Evolutionary conservation across 2,113 vertebrate genomes (phyloP), one percentile per base, ranked within the genome.

Genomic region (Carollia perspicillata): DNA sequence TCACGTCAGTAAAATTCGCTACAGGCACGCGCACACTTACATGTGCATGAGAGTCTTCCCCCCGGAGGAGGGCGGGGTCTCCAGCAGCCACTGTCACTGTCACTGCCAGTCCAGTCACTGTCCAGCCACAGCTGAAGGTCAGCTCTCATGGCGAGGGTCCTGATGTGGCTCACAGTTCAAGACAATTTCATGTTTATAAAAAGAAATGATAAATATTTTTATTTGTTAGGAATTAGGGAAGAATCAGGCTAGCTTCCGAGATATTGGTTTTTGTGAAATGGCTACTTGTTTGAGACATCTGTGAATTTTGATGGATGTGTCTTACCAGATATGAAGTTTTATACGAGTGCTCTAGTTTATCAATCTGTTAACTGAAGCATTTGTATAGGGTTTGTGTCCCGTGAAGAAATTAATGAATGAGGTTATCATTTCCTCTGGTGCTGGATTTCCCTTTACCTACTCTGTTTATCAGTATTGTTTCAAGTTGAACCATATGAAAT

Each of bases 261-360:
- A 74, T 90, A 26, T 80, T 96, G 89, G 78, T 95, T 74, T 74
- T 58, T 63, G 5, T 93, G 44, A 93, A 94, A 58, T 93, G 93
- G n/a, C 53, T 18, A 4, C 30, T 91, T 33, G 49, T 86, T 77
- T 94, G 47, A 44, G 7, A 81, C 1, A 2, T 90, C 68, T 91
- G 5, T 84, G 20, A 51, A 72, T 93, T 92, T 74, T 90, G 69
- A 37, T 13, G 2, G 47, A 44, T 22, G 28, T 93, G 47, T 79
- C 74, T 96, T 96, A 28, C 72, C 77, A 71, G 88, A 26, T 74
- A 69, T 65, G 58, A 96, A 22, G 93, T 97, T 85, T 95, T 89
- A 97, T 96, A 74, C 47, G 85, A 88, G 0, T 28, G 20, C 40
- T 93, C 0, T 71, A 49, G 90, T 94, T 94, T 75, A 2, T 89